Evolutionary conservation across 2,113 vertebrate species (phyloP).

Genomic region (Astatotilapia flaviijosephi): DNA sequence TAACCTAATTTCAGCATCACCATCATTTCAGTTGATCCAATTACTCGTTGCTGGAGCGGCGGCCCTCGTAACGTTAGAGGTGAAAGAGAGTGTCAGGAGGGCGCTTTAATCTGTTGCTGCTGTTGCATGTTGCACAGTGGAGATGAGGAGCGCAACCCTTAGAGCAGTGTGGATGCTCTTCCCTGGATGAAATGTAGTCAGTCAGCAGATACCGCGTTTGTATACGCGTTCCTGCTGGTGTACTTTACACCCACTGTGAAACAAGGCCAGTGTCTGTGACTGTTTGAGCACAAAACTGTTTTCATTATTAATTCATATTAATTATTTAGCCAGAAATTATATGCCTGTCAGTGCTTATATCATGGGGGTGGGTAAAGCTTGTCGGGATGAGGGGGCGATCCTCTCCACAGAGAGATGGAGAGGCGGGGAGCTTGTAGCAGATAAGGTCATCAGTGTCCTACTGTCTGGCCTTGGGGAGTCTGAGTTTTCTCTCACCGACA

Average conservation of each 20-base stretch:
- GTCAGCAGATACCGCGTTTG: no score
- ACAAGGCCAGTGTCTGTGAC: background rate
- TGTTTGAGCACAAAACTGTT: background rate
- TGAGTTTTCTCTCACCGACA: background rate
- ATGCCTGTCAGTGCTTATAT: slow-evolving; percentile 14
- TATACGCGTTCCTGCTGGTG: background rate
- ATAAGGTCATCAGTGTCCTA: slow-evolving; percentile 37
- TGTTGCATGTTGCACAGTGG: slow-evolving; percentile 6
- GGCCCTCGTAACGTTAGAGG: background rate
- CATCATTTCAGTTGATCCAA: slow-evolving; percentile 51
- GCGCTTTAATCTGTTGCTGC: slow-evolving; percentile 14
- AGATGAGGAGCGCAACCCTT: background rate
- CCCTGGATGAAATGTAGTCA: background rate
- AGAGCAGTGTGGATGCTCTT: background rate
- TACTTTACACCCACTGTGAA: background rate
- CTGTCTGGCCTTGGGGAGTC: slow-evolving; percentile 9
- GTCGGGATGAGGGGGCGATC: background rate
- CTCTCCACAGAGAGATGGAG: background rate
- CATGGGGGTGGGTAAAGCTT: background rate
- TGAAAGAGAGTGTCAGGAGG: background rate
- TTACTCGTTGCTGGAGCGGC: slow-evolving; percentile 36
- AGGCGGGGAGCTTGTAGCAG: background rate
- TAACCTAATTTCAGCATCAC: slow-evolving; percentile 21
- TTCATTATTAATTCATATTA: slow-evolving; percentile 24
- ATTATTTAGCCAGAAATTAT: slow-evolving; percentile 35